A percentile compares a stretch with the other conserved stretches of the same genome.
phyloP scores from a whole-genome alignment of 2,797 vertebrate species.

The Myiothlypis coronata region DNA sequence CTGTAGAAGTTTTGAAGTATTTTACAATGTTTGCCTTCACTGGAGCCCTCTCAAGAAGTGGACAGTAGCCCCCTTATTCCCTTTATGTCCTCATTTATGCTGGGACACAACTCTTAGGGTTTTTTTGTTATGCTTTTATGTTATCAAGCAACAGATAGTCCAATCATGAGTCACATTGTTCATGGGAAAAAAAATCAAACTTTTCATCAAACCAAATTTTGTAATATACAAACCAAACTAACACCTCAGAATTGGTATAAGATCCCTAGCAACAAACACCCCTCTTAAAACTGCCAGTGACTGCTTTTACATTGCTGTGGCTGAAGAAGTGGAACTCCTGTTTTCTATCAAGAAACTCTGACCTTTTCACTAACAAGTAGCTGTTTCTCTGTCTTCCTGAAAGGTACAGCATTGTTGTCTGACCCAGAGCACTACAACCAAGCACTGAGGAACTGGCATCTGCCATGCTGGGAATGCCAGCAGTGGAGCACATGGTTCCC shows the following conservation, averaged over 20 bases:
- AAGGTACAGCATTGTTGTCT: neutral
- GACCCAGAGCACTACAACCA: neutral
- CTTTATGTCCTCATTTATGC: neutral
- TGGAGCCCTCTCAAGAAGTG: neutral
- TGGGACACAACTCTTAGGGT: neutral
- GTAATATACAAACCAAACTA: neutral
- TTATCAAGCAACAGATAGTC: neutral
- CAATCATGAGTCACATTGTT: neutral
- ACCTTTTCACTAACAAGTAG: neutral
- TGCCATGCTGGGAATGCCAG: neutral
- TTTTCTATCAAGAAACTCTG: neutral
- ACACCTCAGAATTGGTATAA: neutral
- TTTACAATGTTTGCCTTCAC: neutral
- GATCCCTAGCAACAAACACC: neutral
- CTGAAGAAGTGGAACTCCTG: neutral
- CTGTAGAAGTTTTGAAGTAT: neutral
- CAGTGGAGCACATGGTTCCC: neutral
- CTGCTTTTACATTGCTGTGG: neutral
- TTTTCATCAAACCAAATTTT: neutral
- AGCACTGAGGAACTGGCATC: neutral
- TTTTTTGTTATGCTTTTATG: neutral
- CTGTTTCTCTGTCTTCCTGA: neutral
- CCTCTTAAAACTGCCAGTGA: neutral
- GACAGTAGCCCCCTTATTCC: neutral
- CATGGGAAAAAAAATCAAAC: neutral